A percentile compares a stretch with the other conserved stretches of the same genome.
phyloP scores from a whole-genome alignment of 2,797 vertebrate genomes.

The Otus scops region DNA sequence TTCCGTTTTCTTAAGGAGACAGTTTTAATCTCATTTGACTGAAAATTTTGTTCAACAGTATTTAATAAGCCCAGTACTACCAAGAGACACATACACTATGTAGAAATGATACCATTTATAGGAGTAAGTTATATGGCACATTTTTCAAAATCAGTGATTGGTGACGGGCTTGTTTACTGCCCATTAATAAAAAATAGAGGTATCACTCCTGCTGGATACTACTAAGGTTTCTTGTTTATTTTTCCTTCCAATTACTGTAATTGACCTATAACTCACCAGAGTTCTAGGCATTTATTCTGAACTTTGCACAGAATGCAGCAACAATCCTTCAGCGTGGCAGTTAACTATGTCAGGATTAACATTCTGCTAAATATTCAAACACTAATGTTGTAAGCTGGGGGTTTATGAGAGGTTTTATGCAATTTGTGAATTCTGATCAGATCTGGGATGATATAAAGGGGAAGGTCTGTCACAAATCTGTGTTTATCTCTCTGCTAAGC shows the following conservation, averaged over 20 bases:
- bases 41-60: constrained; percentile 39
- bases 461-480: constrained; percentile 26
- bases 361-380: constrained; percentile 35
- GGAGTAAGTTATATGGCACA: constrained; percentile 10
- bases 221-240: constrained; percentile 40
- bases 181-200: constrained; percentile 69
- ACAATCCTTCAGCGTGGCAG: not conserved
- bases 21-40: constrained; percentile 62
- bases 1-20: constrained; percentile 41
- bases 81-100: constrained; percentile 27
- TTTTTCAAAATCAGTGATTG: constrained; percentile 50
- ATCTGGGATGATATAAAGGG: constrained; percentile 45
- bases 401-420: constrained; percentile 45
- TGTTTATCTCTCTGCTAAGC: constrained; percentile 23
- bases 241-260: constrained; percentile 50
- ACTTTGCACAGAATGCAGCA: constrained; percentile 18
- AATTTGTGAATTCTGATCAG: constrained; percentile 39
- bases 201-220: constrained; percentile 4
- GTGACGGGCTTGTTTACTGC: constrained; percentile 54
- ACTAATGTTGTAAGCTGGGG: not conserved
- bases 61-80: constrained; percentile 62
- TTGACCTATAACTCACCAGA: constrained; percentile 51
- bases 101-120: not conserved
- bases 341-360: constrained; percentile 49
- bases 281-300: constrained; percentile 43